phyloP scores from a whole-genome alignment of 1,140 invertebrate species.

The Ectropis grisescens region DNA sequence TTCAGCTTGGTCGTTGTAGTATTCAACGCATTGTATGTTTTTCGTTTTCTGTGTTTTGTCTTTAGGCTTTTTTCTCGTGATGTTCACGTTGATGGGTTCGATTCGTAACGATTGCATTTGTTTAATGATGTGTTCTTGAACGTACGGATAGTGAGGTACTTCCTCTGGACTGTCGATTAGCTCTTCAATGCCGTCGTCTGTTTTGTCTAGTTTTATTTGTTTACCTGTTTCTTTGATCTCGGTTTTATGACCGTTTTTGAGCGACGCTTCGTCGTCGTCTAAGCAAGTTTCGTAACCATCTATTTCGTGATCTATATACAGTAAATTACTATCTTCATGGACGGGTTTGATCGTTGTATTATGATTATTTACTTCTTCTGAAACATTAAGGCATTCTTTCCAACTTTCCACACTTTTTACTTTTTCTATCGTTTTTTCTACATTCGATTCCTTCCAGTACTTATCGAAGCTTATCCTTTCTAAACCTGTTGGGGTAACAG shows the following conservation, averaged over 20 bases:
- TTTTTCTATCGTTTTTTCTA: constrained; percentile 34
- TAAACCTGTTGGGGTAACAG: constrained; percentile 61
- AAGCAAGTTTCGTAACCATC: constrained; percentile 68
- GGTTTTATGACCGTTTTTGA: constrained; percentile 53
- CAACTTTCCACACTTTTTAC: constrained; percentile 54
- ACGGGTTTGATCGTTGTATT: constrained; percentile 41
- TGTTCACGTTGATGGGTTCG: constrained; percentile 50
- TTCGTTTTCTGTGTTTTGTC: constrained; percentile 12
- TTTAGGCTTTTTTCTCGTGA: constrained; percentile 35
- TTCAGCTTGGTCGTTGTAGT: constrained; percentile 68
- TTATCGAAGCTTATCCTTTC: constrained; percentile 65
- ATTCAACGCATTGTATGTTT: constrained; percentile 50
- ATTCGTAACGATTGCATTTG: constrained; percentile 61
- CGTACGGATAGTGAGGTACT: constrained; percentile 40
- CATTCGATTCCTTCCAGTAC: constrained; percentile 53
- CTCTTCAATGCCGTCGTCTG: too few relatives aligned
- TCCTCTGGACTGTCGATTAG: constrained; percentile 12
- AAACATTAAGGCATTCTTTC: constrained; percentile 51
- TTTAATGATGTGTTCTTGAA: constrained; percentile 58
- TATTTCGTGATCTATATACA: constrained; percentile 65
- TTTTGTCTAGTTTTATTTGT: constrained; percentile 39
- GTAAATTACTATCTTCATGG: constrained; percentile 43
- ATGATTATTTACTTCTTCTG: constrained; percentile 34
- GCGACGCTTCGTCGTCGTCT: constrained; percentile 43
- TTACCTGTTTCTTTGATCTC: constrained; percentile 57